These are phyloP conservation scores for Monochamus saltuarius DNA, from an alignment of 1,140 invertebrate species.

Conservation along the genomic window DNA sequence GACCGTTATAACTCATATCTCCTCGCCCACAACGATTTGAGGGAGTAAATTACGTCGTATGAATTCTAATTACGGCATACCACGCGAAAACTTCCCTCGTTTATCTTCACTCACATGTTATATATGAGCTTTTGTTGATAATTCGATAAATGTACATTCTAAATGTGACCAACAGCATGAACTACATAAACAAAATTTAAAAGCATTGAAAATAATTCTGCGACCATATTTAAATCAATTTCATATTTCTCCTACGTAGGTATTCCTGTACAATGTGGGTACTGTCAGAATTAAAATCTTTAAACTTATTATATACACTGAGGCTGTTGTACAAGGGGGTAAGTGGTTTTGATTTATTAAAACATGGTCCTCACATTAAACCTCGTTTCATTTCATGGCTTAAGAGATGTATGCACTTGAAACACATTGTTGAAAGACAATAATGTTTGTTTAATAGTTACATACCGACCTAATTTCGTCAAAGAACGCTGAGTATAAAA, in stretches of 20 bases:
- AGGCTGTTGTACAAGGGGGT: conserved; percentile 19
- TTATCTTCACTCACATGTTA: conserved; percentile 1
- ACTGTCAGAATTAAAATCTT: conserved; percentile 19
- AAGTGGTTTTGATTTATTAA: conserved; percentile 28
- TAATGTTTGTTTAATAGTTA: too few relatives aligned
- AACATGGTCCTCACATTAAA: conserved; percentile 14
- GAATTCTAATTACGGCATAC: too few relatives aligned
- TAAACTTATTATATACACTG: not conserved
- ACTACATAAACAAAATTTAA: too few relatives aligned
- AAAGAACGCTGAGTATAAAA: too few relatives aligned
- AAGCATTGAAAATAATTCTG: too few relatives aligned
- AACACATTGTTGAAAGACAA: too few relatives aligned
- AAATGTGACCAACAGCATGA: not conserved
- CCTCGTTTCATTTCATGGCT: conserved; percentile 18
- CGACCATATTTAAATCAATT: conserved; percentile 25
- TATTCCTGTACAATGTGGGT: conserved; percentile 15
- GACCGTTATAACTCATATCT: too few relatives aligned
- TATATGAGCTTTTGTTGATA: conserved; percentile 19
- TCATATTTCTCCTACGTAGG: conserved; percentile 23
- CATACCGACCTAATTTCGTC: too few relatives aligned
- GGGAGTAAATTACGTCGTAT: too few relatives aligned
- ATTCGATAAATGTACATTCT: conserved; percentile 8
- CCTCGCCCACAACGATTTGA: too few relatives aligned
- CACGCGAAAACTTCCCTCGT: not conserved
- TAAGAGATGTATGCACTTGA: too few relatives aligned